Base-by-base conservation (phyloP, 2,888 invertebrate species). In the Aplocera efformata region DNA sequence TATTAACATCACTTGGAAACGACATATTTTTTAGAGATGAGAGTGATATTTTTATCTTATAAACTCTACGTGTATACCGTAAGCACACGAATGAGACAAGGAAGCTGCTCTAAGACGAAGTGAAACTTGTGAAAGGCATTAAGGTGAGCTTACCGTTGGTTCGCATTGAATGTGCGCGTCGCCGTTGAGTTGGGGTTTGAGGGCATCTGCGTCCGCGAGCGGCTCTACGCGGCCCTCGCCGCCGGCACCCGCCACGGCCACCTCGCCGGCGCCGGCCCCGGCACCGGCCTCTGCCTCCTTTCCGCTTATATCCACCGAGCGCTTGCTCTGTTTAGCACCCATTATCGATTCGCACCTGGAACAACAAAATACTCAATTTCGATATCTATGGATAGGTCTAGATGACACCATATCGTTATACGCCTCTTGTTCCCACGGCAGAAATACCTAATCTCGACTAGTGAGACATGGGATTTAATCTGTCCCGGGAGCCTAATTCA, bases 301-400 rank as follows among this genome's bases (percentile, higher is more conserved):
- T 64, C 91, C 91, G 78, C 94, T 94, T 81, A 95, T 95, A 79
- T 95, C 95, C 80, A 95, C 94, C 70, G 95, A 95, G 88, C 94
- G 92, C 86, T 94, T 95, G 86, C 95, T 95, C 90, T 94, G 94
- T 90, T 93, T 92, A 84, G 93, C 94, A 89, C 95, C 95, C 95
- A 95, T 95, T 55, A 65, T 83, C 58, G 79, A 82, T 90, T 66
- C 66, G 69, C 64, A 57, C 64, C 74, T 73, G 48, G 31, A 34
- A 50, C 24, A 32, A 35, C n/a, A 34, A 2, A 17, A 3, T 3
- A 2, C 13, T 17, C 5, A 3, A 17, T 17, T 17, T n/a, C n/a
- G n/a, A n/a, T n/a, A n/a, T n/a, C n/a, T n/a, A n/a, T n/a, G n/a
- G n/a, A n/a, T n/a, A n/a, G n/a, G n/a, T n/a, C n/a, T n/a, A n/a